Conservation (phyloP, 1,140 invertebrate species). For the Pseudomyrmex sp. region DNA sequence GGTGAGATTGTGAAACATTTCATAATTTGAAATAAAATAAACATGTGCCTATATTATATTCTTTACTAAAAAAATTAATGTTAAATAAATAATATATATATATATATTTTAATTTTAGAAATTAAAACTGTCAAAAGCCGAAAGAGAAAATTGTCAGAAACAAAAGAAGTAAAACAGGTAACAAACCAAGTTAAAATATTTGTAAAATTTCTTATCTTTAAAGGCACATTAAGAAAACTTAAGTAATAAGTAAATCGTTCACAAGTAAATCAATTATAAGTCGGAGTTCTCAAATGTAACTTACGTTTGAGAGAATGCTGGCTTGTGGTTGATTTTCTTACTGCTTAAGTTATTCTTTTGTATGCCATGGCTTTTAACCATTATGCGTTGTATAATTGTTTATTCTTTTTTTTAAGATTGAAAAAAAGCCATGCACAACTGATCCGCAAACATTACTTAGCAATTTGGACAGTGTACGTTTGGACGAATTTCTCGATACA, state of each 20-base stretch:
- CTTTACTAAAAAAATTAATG: neutral
- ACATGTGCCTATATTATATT: neutral
- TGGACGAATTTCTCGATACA: constrained; percentile 76
- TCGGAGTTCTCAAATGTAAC: too few relatives aligned
- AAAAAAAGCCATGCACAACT: constrained; percentile 67
- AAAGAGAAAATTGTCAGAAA: constrained; percentile 66
- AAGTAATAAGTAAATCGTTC: too few relatives aligned
- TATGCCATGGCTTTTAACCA: neutral
- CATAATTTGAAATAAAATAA: neutral
- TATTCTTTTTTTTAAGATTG: constrained; percentile 56
- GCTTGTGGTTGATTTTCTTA: too few relatives aligned
- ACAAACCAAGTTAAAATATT: neutral
- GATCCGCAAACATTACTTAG: constrained; percentile 74
- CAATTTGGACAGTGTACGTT: constrained; percentile 63
- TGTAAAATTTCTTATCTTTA: too few relatives aligned
- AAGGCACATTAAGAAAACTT: too few relatives aligned
- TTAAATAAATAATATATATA: constrained; percentile 19
- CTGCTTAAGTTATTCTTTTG: too few relatives aligned
- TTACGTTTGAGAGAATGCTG: too few relatives aligned
- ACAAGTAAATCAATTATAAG: too few relatives aligned
- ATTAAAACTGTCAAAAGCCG: constrained; percentile 47
- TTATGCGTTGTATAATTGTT: neutral
- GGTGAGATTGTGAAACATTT: constrained; percentile 39
- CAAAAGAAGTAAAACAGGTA: constrained; percentile 72
- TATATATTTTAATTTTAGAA: constrained; percentile 49